These are phyloP conservation scores for Lamellibrachia columna DNA, from an alignment of 2,888 invertebrate species.

Conservation along the genomic window DNA sequence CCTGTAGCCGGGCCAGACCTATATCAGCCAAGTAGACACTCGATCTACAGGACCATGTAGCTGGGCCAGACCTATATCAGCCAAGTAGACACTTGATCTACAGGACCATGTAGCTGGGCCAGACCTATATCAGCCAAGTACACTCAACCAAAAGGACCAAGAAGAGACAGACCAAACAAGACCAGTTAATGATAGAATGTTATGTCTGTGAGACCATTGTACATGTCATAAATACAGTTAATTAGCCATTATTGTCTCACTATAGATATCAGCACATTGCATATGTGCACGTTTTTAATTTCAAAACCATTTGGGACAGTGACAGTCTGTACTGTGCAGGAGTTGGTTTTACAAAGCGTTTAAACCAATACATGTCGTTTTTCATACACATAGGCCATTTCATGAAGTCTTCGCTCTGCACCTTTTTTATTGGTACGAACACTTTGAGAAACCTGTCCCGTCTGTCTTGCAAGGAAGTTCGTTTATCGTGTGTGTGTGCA, in stretches of 20 bases:
- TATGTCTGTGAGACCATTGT: neutral
- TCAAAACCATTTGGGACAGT: neutral
- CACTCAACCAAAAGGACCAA: too few relatives aligned
- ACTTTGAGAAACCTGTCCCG: neutral
- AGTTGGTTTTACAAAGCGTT: neutral
- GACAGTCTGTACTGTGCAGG: neutral
- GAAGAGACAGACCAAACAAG: too few relatives aligned
- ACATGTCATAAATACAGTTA: neutral
- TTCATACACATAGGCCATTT: too few relatives aligned
- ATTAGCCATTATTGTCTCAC: neutral
- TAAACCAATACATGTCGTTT: neutral
- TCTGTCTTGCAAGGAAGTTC: neutral
- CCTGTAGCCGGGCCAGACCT: neutral
- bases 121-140: too few relatives aligned
- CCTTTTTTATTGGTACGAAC: too few relatives aligned
- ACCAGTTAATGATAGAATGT: too few relatives aligned
- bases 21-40: too few relatives aligned
- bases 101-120: too few relatives aligned
- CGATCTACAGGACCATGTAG: too few relatives aligned
- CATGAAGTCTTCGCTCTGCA: too few relatives aligned
- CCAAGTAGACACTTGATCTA: too few relatives aligned
- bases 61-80: too few relatives aligned
- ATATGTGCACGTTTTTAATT: neutral
- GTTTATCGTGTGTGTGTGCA: neutral
- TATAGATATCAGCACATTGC: neutral